Conservation (phyloP, 2,797 vertebrate species). For the Melanotaenia parkinsoni region DNA sequence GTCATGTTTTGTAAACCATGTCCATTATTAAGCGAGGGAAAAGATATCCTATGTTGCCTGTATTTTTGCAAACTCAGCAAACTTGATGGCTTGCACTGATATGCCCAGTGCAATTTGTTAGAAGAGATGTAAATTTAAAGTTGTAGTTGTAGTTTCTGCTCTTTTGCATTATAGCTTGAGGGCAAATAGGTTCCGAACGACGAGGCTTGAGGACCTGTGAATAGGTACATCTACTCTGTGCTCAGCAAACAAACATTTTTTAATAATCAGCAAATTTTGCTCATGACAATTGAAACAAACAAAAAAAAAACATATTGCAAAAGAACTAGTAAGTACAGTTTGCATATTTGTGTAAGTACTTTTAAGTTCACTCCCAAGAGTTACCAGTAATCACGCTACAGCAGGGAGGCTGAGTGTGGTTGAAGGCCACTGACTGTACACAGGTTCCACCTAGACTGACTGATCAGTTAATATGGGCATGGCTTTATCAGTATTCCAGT, state of each 20-base stretch:
- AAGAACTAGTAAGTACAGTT: background rate
- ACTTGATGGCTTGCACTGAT: background rate
- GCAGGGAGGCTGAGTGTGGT: slow-evolving; percentile 65
- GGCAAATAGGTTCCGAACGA: too few relatives aligned
- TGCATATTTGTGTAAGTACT: slow-evolving; percentile 25
- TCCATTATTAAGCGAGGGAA: background rate
- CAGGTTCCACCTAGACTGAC: slow-evolving; percentile 39
- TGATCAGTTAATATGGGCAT: slow-evolving; percentile 54
- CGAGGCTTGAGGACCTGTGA: background rate
- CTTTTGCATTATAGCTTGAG: background rate
- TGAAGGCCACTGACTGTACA: slow-evolving; percentile 27
- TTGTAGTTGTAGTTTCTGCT: too few relatives aligned
- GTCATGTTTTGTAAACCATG: background rate
- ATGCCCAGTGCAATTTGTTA: background rate
- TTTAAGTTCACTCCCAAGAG: slow-evolving; percentile 24
- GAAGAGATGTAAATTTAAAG: background rate
- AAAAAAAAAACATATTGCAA: slow-evolving; percentile 24
- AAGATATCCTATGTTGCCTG: background rate
- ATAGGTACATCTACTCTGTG: background rate
- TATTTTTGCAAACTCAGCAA: background rate
- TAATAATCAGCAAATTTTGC: slow-evolving; percentile 20
- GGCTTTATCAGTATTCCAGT: slow-evolving; percentile 71
- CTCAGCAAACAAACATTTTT: slow-evolving; percentile 24
- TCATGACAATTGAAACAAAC: slow-evolving; percentile 8
- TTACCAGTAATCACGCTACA: slow-evolving; percentile 19